These are phyloP conservation scores for Formicarius rufipectus DNA, from an alignment of 2,113 vertebrate genomes.

Conservation along the genomic window DNA sequence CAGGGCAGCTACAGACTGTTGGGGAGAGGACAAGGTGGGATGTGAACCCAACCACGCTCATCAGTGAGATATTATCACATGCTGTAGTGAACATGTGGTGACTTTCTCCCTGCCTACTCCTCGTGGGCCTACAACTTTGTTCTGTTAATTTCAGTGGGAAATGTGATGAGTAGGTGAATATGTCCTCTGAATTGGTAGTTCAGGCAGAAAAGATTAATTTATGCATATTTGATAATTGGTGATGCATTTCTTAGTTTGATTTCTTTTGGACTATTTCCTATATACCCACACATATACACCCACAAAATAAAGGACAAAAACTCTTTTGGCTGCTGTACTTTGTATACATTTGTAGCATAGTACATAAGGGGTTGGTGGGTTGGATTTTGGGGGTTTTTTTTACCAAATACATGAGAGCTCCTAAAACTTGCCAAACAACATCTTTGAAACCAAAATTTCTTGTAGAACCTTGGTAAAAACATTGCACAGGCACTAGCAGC, in stretches of 20 bases:
- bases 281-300: background rate
- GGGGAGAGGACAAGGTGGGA: background rate
- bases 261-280: slow-evolving; percentile 30
- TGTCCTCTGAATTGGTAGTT: slow-evolving; percentile 28
- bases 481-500: background rate
- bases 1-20: background rate
- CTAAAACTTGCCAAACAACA: background rate
- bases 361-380: background rate
- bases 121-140: background rate
- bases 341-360: background rate
- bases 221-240: slow-evolving; percentile 11
- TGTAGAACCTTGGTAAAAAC: background rate
- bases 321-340: background rate
- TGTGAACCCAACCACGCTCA: background rate
- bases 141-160: slow-evolving; percentile 44
- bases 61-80: slow-evolving; percentile 50
- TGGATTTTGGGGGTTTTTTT: background rate
- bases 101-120: slow-evolving; percentile 57
- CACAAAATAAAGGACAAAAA: background rate
- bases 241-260: slow-evolving; percentile 8
- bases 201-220: slow-evolving; percentile 22
- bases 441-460: background rate
- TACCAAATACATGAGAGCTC: background rate
- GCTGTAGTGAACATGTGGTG: slow-evolving; percentile 41
- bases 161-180: slow-evolving; percentile 55